These are phyloP conservation scores for Actinernus sp. DNA, from an alignment of 92 coral and sea anemone genomes.

Conservation along the genomic window DNA sequence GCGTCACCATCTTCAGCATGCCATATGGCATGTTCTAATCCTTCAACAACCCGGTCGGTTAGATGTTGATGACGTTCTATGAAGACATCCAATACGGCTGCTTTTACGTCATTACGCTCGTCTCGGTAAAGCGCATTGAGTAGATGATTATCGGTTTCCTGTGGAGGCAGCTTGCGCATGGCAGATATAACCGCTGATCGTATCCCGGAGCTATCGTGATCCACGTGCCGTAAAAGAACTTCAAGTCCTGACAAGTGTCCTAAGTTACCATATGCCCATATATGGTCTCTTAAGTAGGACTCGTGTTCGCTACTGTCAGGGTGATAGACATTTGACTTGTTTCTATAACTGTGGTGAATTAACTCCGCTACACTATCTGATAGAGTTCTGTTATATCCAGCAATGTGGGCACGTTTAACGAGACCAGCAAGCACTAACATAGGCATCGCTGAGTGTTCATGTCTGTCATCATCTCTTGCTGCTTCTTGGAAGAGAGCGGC, in stretches of 20 bases:
- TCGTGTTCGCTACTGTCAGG: slow-evolving; percentile 83
- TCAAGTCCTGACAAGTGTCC: slow-evolving; percentile 91
- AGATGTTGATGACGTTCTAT: slow-evolving; percentile 84
- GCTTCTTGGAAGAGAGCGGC: slow-evolving; percentile 66
- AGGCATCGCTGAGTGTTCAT: slow-evolving; percentile 74
- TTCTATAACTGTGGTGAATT: slow-evolving; percentile 82
- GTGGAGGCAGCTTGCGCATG: slow-evolving; percentile 86
- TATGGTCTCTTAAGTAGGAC: slow-evolving; percentile 79
- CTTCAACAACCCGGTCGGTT: slow-evolving; percentile 65
- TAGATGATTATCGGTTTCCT: slow-evolving; percentile 79
- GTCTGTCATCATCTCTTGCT: slow-evolving; percentile 48
- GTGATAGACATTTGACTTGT: slow-evolving; percentile 78
- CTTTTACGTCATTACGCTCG: slow-evolving; percentile 88
- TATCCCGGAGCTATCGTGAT: slow-evolving; percentile 94
- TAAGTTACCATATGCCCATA: slow-evolving; percentile 99
- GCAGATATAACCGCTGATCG: slow-evolving; percentile 91
- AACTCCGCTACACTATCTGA: slow-evolving; percentile 71
- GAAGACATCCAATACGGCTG: slow-evolving; percentile 89
- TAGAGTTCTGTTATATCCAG: slow-evolving; percentile 85
- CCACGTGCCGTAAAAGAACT: slow-evolving; percentile 72
- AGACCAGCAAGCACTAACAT: slow-evolving; percentile 91
- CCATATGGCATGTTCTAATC: slow-evolving; percentile 90
- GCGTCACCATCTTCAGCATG: slow-evolving; percentile 75
- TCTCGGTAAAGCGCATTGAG: slow-evolving; percentile 71
- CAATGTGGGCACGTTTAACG: slow-evolving; percentile 65